Evolutionary conservation across 2,113 vertebrate species (phyloP), one percentile per base, ranked within the genome.

Genomic region (Takifugu flavidus): DNA sequence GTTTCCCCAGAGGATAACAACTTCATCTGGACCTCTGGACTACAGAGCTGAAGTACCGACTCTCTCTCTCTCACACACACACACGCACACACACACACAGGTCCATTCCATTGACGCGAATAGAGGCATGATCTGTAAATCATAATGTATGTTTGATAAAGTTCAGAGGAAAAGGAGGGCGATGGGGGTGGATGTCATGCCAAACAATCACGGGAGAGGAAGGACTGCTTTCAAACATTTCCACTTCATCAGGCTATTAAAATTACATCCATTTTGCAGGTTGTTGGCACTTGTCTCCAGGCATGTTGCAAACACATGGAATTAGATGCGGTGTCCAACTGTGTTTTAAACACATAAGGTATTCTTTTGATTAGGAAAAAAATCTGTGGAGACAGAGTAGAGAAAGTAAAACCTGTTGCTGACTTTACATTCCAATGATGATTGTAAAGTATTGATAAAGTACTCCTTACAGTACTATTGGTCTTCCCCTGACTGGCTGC

Each of bases 291-390:
- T 88, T 86, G 77, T 84, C 74, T 84, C 29, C 0, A 69, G 59
- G 82, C 83, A 89, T 89, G 89, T 90, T 90, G 87, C 79, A 78
- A 89, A 85, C 89, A 88, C 84, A 87, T 89, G 86, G 82, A 87
- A 86, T 77, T 86, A 80, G 71, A 87, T 78, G 79, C 83, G 83
- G 77, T 70, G 78, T 83, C 81, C 69, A 80, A 79, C 72, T 60
- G 50, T 78, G 78, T 79, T 85, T 84, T 89, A 86, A 86, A 89
- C 82, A 87, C 65, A 66, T 59, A 61, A 85, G 80, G 82, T 88
- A 86, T 86, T 79, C 83, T 80, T 74, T 65, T 52, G 46, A 79
- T 72, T 70, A 62, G 74, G 60, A 49, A 71, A 70, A 73, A 76
- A 66, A 69, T 51, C 72, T 83, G 86, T 87, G 69, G 87, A 86